Evolutionary conservation across 2,113 vertebrate genomes (phyloP).

Genomic region (Ceyx margarethae): DNA sequence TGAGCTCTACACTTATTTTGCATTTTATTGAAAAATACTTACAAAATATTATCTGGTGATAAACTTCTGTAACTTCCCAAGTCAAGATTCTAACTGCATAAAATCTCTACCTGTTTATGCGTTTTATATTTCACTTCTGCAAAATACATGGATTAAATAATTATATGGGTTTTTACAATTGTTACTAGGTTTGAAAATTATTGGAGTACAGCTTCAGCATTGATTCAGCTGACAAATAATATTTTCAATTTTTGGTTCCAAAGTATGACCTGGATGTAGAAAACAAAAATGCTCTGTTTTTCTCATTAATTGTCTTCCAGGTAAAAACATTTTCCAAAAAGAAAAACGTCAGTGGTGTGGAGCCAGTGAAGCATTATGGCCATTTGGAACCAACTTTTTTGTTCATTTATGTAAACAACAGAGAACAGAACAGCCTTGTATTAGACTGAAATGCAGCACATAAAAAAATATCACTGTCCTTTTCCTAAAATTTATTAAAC

Average conservation of each 20-base stretch:
- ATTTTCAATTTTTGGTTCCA: neutral
- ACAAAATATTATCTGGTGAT: conserved; percentile 9
- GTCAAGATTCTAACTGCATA: neutral
- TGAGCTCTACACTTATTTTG: neutral
- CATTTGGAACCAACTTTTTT: neutral
- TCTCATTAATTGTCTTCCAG: neutral
- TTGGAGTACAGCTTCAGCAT: neutral
- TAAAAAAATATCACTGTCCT: neutral
- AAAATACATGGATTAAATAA: neutral
- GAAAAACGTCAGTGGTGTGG: neutral
- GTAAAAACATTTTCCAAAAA: neutral
- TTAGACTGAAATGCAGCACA: neutral
- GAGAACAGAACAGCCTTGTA: neutral
- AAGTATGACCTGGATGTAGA: neutral
- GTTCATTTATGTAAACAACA: neutral
- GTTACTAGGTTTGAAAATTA: neutral
- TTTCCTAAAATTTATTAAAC: neutral
- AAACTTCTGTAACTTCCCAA: neutral
- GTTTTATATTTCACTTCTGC: neutral
- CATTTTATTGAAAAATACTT: conserved; percentile 21
- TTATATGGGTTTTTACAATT: neutral
- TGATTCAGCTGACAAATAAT: neutral
- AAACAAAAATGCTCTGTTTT: neutral
- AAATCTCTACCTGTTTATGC: neutral
- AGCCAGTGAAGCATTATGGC: neutral